Percentiles rank a stretch among this genome's conserved stretches.
phyloP scores from a whole-genome alignment of 2,797 vertebrate genomes.

The Pteropus rufus region DNA sequence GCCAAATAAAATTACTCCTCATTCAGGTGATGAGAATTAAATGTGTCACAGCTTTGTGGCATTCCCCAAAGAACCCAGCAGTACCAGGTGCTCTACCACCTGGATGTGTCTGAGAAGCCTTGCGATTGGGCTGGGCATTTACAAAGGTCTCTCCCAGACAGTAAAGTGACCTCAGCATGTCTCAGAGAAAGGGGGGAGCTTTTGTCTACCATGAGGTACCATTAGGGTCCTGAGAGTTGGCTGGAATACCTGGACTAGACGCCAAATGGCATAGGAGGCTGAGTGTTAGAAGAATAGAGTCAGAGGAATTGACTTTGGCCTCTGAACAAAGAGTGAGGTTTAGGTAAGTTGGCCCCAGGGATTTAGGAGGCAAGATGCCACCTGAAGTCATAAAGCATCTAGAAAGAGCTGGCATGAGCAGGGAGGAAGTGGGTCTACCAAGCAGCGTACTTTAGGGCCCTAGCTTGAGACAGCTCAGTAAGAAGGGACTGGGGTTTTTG shows the following conservation, averaged over 20 bases:
- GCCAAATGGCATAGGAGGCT: background rate
- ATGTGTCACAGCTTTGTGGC: slow-evolving; percentile 46
- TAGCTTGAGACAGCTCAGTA: background rate
- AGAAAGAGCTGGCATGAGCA: background rate
- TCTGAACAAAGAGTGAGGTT: background rate
- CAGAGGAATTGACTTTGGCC: background rate
- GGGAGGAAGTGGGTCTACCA: background rate
- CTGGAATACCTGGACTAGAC: background rate
- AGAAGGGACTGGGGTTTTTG: background rate
- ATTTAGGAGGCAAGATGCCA: background rate
- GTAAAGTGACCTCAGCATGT: background rate
- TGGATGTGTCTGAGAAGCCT: slow-evolving; percentile 46
- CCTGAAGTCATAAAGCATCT: background rate
- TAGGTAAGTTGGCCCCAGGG: background rate
- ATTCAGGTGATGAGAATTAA: slow-evolving; percentile 58
- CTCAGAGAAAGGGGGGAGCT: background rate
- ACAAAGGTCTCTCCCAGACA: background rate
- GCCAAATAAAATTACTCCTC: slow-evolving; percentile 69
- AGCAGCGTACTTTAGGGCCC: background rate
- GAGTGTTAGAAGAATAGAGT: background rate
- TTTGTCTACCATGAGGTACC: background rate
- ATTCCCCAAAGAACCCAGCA: slow-evolving; percentile 33
- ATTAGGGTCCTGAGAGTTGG: background rate
- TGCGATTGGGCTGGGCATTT: background rate
- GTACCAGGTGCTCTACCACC: slow-evolving; percentile 62